Evolutionary conservation across 2,113 vertebrate genomes (phyloP).

Genomic region (Sterrhoptilus dennistouni): DNA sequence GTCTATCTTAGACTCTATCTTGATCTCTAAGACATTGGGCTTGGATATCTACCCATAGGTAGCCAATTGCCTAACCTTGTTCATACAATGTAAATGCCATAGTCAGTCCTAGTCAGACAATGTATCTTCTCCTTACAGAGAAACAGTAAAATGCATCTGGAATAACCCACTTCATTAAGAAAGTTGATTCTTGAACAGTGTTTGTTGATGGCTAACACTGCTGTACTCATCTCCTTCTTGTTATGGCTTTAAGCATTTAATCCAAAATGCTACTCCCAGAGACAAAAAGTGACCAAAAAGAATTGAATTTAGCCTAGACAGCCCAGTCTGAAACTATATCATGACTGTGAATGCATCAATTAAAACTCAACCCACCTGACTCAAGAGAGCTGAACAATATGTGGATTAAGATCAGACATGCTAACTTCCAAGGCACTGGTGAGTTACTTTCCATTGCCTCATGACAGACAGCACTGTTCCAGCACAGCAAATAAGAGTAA

Average conservation of each 20-base stretch:
- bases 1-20: neutral
- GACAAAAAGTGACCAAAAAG: neutral
- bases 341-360: neutral
- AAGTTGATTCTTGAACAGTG: neutral
- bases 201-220: neutral
- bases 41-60: neutral
- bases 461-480: neutral
- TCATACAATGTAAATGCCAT: neutral
- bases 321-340: neutral
- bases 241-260: neutral
- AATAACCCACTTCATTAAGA: neutral
- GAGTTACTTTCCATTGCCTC: neutral
- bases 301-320: neutral
- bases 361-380: neutral
- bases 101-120: neutral
- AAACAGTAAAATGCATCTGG: neutral
- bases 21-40: neutral
- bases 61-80: neutral
- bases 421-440: neutral
- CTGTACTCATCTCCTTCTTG: neutral
- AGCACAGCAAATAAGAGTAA: constrained; percentile 17
- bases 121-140: neutral
- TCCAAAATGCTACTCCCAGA: neutral
- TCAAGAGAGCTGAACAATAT: neutral
- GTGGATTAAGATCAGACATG: neutral